phyloP scores from a whole-genome alignment of 2,113 vertebrate species.

The Oophaga pumilio region DNA sequence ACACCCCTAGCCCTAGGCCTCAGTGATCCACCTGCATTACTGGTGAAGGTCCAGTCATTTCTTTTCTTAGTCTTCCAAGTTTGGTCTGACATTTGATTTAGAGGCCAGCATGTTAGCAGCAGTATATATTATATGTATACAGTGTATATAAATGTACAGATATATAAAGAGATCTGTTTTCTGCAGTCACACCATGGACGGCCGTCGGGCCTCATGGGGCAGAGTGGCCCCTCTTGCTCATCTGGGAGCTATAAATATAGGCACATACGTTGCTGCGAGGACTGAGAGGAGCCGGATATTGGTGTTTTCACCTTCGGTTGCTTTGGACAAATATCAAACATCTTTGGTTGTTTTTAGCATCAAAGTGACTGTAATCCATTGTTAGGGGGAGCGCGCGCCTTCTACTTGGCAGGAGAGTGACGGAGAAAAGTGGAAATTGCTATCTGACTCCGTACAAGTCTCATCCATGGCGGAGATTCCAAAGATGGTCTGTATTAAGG shows the following conservation, averaged over 20 bases:
- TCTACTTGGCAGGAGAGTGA: constrained; percentile 59
- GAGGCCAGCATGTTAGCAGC: too few relatives aligned
- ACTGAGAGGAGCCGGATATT: constrained; percentile 68
- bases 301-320: constrained; percentile 68
- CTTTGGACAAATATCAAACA: constrained; percentile 67
- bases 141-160: too few relatives aligned
- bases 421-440: constrained; percentile 34
- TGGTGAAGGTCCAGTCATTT: too few relatives aligned
- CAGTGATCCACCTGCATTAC: too few relatives aligned
- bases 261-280: constrained; percentile 49
- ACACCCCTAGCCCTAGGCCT: too few relatives aligned
- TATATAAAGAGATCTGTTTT: background rate
- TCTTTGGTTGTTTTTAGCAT: constrained; percentile 67
- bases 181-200: constrained; percentile 57
- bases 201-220: constrained; percentile 42
- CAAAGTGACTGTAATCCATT: constrained; percentile 67
- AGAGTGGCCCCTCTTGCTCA: constrained; percentile 58
- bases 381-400: constrained; percentile 65
- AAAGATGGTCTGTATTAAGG: constrained; percentile 48
- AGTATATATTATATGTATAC: too few relatives aligned
- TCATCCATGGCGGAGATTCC: constrained; percentile 40
- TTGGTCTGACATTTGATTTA: too few relatives aligned
- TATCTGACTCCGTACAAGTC: constrained; percentile 31
- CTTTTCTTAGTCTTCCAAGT: too few relatives aligned
- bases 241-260: constrained; percentile 57